phyloP scores from a whole-genome alignment of 2,113 vertebrate species.

The Neolamprologus fasciatus region DNA sequence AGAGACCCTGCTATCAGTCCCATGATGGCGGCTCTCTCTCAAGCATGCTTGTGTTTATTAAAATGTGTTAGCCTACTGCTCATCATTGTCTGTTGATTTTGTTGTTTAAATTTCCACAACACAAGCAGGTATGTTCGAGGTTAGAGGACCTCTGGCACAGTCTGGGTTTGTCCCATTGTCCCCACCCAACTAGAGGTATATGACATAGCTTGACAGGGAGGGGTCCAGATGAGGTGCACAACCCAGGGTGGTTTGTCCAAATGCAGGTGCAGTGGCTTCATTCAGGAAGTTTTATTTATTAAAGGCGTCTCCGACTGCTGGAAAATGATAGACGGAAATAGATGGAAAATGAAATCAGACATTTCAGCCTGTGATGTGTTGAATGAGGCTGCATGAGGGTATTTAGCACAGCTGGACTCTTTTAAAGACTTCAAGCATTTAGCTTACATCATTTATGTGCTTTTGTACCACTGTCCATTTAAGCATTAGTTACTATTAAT shows the following conservation, averaged over 20 bases:
- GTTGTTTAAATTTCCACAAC: neutral
- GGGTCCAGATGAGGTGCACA: neutral
- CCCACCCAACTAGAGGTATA: neutral
- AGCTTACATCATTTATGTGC: neutral
- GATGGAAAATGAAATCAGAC: neutral
- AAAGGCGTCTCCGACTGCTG: accelerated
- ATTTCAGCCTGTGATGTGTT: neutral
- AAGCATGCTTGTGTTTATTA: neutral
- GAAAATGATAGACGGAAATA: neutral
- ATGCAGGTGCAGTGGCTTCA: neutral
- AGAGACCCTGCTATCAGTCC: neutral
- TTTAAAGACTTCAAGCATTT: neutral
- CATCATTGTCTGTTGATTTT: neutral
- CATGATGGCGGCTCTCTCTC: neutral
- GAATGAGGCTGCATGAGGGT: neutral
- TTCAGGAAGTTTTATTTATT: neutral
- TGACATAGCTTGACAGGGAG: neutral
- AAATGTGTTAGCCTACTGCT: neutral
- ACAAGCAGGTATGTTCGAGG: neutral
- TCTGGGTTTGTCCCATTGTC: neutral
- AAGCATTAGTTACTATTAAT: neutral
- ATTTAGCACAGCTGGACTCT: neutral
- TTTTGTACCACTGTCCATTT: neutral
- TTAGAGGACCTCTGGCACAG: neutral
- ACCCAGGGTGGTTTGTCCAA: neutral